phyloP scores from a whole-genome alignment of 2,113 vertebrate species.

The Pristiophorus japonicus region DNA sequence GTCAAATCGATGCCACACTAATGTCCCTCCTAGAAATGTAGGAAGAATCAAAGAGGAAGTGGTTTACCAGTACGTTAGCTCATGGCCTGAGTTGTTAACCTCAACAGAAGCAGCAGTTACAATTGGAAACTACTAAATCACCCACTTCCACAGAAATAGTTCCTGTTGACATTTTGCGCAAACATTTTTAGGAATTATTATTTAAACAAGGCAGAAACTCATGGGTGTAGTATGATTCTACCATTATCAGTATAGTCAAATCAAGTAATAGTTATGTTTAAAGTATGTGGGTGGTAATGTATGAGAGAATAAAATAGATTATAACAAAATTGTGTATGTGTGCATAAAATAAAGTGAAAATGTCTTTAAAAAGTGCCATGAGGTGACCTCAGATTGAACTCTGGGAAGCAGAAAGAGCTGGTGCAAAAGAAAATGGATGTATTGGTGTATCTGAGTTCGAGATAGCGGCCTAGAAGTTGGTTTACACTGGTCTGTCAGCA shows the following conservation, averaged over 20 bases:
- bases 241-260: not conserved
- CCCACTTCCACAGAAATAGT: not conserved
- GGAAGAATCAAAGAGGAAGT: not conserved
- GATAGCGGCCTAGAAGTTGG: not conserved
- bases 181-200: not conserved
- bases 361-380: too few species aligned
- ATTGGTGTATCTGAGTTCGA: not conserved
- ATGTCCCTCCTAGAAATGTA: not conserved
- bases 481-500: not conserved
- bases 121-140: not conserved
- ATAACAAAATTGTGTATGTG: not conserved
- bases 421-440: too few species aligned
- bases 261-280: not conserved
- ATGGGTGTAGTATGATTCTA: not conserved
- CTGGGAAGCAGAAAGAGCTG: too few species aligned
- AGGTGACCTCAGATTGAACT: too few species aligned
- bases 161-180: not conserved
- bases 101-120: not conserved
- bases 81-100: not conserved
- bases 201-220: not conserved
- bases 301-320: not conserved
- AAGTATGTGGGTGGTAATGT: not conserved
- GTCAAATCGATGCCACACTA: not conserved
- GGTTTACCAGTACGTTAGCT: not conserved
- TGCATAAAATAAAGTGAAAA: not conserved